phyloP scores from a whole-genome alignment of 2,113 vertebrate genomes.

The Bombycilla garrulus region DNA sequence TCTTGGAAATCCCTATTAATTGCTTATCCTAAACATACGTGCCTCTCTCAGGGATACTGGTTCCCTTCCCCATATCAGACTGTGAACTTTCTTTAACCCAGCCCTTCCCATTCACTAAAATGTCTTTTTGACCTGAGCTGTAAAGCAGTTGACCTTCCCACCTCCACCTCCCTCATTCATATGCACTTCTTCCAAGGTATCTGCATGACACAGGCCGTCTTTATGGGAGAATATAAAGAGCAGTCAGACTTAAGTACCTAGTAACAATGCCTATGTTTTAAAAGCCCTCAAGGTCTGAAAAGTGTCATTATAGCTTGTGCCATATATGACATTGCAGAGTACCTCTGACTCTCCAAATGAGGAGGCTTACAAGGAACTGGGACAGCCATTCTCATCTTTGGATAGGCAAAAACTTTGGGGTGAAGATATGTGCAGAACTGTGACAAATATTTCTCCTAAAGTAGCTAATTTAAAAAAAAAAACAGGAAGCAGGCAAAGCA shows the following conservation, averaged over 20 bases:
- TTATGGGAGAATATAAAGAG: neutral
- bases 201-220: neutral
- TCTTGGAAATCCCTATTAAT: neutral
- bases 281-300: neutral
- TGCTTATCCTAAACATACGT: neutral
- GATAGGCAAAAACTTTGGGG: neutral
- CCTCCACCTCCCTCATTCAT: neutral
- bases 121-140: neutral
- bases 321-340: neutral
- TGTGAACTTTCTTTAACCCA: conserved; percentile 46
- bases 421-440: neutral
- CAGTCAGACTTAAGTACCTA: neutral
- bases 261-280: neutral
- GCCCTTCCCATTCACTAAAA: neutral
- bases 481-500: neutral
- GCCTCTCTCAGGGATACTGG: neutral
- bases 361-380: neutral
- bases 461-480: neutral
- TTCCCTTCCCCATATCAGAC: neutral
- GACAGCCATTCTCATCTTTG: neutral
- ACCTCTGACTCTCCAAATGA: neutral
- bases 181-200: neutral
- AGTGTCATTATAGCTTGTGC: neutral
- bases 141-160: conserved; percentile 21
- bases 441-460: neutral